Conservation (phyloP, 2,797 vertebrate species). For the Poecilia velifera region DNA sequence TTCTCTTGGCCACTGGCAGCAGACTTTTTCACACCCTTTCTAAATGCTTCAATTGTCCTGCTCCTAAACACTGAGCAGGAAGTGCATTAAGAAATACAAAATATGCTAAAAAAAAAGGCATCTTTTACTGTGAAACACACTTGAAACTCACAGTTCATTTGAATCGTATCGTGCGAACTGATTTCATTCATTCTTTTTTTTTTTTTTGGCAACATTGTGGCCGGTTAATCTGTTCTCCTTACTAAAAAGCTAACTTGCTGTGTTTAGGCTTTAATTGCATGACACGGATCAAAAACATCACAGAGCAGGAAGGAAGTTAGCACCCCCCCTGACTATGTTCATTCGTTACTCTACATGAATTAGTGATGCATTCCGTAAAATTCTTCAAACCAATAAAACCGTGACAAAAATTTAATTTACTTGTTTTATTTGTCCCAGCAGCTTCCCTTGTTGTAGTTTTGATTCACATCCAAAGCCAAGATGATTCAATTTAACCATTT, state of each 20-base stretch:
- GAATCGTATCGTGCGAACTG: conserved; percentile 22
- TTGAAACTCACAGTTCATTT: conserved; percentile 75
- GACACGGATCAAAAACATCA: conserved; percentile 72
- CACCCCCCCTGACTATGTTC: conserved; percentile 48
- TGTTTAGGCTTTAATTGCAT: conserved; percentile 76
- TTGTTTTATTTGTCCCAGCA: neutral
- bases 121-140: conserved; percentile 41
- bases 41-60: conserved; percentile 89
- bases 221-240: conserved; percentile 47
- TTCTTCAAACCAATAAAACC: neutral
- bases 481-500: conserved; percentile 41
- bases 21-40: conserved; percentile 92
- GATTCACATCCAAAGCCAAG: conserved; percentile 21
- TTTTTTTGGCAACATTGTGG: conserved; percentile 46
- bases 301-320: conserved; percentile 59
- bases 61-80: conserved; percentile 80
- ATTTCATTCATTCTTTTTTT: conserved; percentile 14
- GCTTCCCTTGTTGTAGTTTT: conserved; percentile 4
- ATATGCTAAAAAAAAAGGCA: conserved; percentile 29
- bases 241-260: conserved; percentile 48
- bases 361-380: conserved; percentile 9
- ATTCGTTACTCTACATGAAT: conserved; percentile 35
- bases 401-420: neutral
- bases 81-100: conserved; percentile 83
- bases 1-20: conserved; percentile 91